phyloP scores from a whole-genome alignment of 2,888 invertebrate genomes.

The Apamea sordens region DNA sequence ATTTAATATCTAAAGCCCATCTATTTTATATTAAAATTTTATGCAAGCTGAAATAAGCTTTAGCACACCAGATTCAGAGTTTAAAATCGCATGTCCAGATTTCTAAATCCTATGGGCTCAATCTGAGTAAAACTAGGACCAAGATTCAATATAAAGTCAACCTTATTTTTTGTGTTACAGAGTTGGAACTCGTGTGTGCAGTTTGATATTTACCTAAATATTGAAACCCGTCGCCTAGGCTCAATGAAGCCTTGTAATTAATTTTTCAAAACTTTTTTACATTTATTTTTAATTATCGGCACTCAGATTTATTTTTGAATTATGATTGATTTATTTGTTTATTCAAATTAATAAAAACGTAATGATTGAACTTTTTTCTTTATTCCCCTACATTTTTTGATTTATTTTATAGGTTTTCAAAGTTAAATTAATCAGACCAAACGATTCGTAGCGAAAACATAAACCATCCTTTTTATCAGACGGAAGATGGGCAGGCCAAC shows the following conservation, averaged over 20 bases:
- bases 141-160: constrained; percentile 18
- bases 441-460: background rate
- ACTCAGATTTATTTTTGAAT: constrained; percentile 20
- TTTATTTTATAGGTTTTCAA: background rate
- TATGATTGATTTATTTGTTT: constrained; percentile 35
- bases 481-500: background rate
- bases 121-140: constrained; percentile 33
- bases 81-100: constrained; percentile 30
- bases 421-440: background rate
- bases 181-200: background rate
- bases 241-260: constrained; percentile 53
- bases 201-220: constrained; percentile 25
- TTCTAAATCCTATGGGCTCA: constrained; percentile 28
- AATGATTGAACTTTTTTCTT: background rate
- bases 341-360: background rate
- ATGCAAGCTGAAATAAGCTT: constrained; percentile 9
- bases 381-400: background rate
- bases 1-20: constrained; percentile 52
- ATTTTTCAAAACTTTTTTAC: constrained; percentile 44
- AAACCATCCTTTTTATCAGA: background rate
- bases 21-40: constrained; percentile 58
- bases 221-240: constrained; percentile 7
- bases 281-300: constrained; percentile 39
- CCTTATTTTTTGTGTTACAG: accelerated
- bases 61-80: accelerated